Evolutionary conservation across 2,113 vertebrate species (phyloP).

Genomic region (Herpetotheres cachinnans): DNA sequence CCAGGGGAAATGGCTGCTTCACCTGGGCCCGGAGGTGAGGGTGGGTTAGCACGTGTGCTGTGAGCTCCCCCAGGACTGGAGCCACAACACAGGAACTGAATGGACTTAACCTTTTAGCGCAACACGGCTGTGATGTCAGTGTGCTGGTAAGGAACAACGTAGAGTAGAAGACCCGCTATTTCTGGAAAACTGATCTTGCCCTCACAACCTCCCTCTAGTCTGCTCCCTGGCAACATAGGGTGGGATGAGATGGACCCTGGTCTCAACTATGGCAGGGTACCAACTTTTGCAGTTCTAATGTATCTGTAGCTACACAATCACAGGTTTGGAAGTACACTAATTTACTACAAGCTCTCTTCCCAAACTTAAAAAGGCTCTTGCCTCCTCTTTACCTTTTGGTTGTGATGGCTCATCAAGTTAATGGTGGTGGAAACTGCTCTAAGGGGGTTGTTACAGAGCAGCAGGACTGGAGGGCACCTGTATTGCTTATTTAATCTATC

Average conservation of each 20-base stretch:
- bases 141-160: rapidly evolving
- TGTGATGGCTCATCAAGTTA: not conserved
- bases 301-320: not conserved
- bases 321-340: not conserved
- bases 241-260: not conserved
- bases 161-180: not conserved
- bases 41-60: not conserved
- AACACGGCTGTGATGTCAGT: rapidly evolving
- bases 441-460: not conserved
- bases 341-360: not conserved
- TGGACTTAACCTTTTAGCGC: not conserved
- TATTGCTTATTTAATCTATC: not conserved
- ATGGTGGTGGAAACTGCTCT: not conserved
- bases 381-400: not conserved
- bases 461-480: not conserved
- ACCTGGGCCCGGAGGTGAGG: not conserved
- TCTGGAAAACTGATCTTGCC: not conserved
- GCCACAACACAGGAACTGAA: not conserved
- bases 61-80: not conserved
- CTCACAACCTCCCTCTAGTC: not conserved
- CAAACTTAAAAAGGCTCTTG: not conserved
- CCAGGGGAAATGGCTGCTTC: not conserved
- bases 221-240: not conserved
- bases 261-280: not conserved
- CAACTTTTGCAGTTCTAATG: not conserved